Conservation (phyloP, 1,140 invertebrate species). For the Lysiphlebus fabarum region DNA sequence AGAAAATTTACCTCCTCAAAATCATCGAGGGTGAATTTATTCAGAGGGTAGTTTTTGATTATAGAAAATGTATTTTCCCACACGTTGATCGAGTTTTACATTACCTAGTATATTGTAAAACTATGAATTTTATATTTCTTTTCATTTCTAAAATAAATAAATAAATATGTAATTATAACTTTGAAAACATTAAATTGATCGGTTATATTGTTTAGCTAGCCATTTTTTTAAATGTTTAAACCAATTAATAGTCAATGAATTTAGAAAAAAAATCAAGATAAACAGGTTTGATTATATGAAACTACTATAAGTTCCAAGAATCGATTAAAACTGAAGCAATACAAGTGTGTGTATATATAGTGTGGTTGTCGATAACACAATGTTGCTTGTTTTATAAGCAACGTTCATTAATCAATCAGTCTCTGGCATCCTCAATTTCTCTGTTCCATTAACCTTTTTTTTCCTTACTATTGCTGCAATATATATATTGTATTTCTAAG, state of each 20-base stretch:
- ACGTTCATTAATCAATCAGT: constrained; percentile 27
- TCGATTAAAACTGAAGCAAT: constrained; percentile 15
- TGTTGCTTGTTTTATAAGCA: constrained; percentile 18
- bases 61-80: constrained; percentile 2
- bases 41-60: not conserved
- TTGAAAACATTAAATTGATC: too few relatives aligned
- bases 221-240: too few relatives aligned
- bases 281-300: too few relatives aligned
- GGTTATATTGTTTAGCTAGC: too few relatives aligned
- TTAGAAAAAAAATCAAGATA: too few relatives aligned
- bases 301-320: not conserved
- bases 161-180: not conserved
- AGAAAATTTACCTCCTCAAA: constrained; percentile 14
- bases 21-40: not conserved
- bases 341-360: not conserved
- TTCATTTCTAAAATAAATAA: constrained; percentile 2
- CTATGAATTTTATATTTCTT: not conserved
- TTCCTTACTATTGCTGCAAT: not conserved
- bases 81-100: constrained; percentile 11
- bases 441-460: constrained; percentile 30
- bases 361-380: constrained; percentile 2
- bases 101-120: not conserved
- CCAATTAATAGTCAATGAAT: too few relatives aligned
- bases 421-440: constrained; percentile 25
- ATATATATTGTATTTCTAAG: too few relatives aligned